Evolutionary conservation across 2,797 vertebrate genomes (phyloP), one percentile per base, ranked within the genome.

Genomic region (Gallirallus australis): DNA sequence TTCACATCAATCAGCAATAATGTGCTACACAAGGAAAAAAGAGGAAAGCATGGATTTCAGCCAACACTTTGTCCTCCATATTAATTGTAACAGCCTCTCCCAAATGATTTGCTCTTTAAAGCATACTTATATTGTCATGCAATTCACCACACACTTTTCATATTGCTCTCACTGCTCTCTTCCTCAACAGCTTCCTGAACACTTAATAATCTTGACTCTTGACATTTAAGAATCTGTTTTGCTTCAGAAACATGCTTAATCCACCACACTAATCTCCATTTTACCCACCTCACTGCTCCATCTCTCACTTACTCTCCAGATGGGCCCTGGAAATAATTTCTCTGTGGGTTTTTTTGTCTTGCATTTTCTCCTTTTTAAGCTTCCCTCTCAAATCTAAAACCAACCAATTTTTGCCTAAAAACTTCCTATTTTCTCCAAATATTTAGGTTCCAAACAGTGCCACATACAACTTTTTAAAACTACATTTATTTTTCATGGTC

Each of bases 181-280:
- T 93, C 86, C 63, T 95, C 82, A 91, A 61, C 33, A 82, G 79
- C 76, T 93, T 96, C 92, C 92, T 84, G 77, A 95, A 86, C 83
- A 80, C 86, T 95, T 95, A 86, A 93, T 96, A 93, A 94, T 83
- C 54, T 42, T 86, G 65, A 61, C 87, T 88, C 89, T 93, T 95
- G 95, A 93, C 89, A 94, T 96, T 97, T 95, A 83, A 83, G 73
- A 90, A 96, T 60, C 70, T 91, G 84, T 47, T 92, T 93, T 94
- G 37, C 84, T 90, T 95, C 70, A 96, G 65, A 89, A 92, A 86
- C 84, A 56, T 59, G 47, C 57, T 78, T 75, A 92, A 87, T 63
- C 45, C 20, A 56, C 79, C 61, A 56, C 31, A 9, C 47, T 83
- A 71, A 73, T 86, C 81, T 91, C 86, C 53, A 52, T 71, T 1